Evolutionary conservation across 2,888 invertebrate genomes (phyloP).

Genomic region (Pollenia labialis): DNA sequence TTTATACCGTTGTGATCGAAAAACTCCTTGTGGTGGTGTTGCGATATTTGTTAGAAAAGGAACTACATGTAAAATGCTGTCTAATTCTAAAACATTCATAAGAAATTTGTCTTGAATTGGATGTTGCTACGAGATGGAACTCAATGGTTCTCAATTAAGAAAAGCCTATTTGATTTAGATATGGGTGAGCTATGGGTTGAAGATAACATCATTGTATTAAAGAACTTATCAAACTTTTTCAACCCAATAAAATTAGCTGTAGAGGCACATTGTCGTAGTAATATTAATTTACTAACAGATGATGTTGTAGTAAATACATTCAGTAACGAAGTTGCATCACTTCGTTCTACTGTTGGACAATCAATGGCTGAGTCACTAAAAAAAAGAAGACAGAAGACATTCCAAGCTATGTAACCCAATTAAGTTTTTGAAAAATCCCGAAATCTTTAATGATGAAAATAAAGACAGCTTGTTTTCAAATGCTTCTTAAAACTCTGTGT

Average conservation of each 20-base stretch:
- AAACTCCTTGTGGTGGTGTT: no score
- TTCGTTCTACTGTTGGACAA: not conserved
- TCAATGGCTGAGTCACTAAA: not conserved
- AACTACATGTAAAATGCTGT: no score
- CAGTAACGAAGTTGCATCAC: not conserved
- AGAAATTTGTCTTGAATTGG: no score
- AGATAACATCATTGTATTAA: not conserved
- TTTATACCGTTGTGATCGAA: no score
- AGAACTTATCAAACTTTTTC: not conserved
- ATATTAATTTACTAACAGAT: constrained; percentile 23
- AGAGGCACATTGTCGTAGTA: not conserved
- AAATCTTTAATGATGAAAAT: no score
- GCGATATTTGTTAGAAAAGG: no score
- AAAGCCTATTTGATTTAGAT: constrained; percentile 13
- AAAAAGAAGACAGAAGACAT: constrained; percentile 20
- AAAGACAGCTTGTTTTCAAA: no score
- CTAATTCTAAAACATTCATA: no score
- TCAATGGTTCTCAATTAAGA: constrained; percentile 23
- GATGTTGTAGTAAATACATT: constrained; percentile 21
- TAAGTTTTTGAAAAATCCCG: constrained; percentile 5
- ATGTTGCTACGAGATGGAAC: constrained; percentile 13
- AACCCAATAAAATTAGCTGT: constrained; percentile 28
- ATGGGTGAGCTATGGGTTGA: constrained; percentile 10
- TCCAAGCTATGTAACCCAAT: constrained; percentile 1
- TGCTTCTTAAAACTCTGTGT: no score